Conservation (phyloP, 2,888 invertebrate species). For the Drosophila fulvimacula region DNA sequence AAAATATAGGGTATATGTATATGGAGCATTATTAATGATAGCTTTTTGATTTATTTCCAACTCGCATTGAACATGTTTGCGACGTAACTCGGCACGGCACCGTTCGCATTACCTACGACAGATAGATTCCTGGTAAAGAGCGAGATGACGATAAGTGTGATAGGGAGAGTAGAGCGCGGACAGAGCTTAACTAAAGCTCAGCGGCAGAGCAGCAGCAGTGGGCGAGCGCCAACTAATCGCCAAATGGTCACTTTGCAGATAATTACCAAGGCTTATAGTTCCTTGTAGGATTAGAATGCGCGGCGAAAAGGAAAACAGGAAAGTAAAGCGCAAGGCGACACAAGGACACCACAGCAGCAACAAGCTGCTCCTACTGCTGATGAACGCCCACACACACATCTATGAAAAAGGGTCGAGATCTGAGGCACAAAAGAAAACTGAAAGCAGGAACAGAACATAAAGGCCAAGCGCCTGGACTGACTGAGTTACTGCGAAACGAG, state of each 20-base stretch:
- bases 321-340: conserved; percentile 24
- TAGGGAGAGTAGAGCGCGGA: not conserved
- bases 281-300: conserved; percentile 71
- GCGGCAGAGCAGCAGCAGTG: conserved; percentile 19
- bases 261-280: conserved; percentile 82
- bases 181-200: conserved; percentile 22
- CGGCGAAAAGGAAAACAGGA: conserved; percentile 56
- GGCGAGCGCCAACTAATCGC: conserved; percentile 76
- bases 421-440: conserved; percentile 20
- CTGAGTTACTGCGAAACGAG: conserved; percentile 36
- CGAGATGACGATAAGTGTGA: not conserved
- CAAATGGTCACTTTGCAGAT: conserved; percentile 84
- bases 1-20: conserved; percentile 3
- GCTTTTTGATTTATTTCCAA: conserved; percentile 6
- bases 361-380: conserved; percentile 60
- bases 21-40: not conserved
- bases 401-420: conserved; percentile 68
- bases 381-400: conserved; percentile 41
- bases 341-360: conserved; percentile 18
- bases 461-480: conserved; percentile 21
- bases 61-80: conserved; percentile 22
- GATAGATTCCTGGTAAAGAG: not conserved
- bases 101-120: conserved; percentile 29
- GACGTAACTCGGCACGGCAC: conserved; percentile 14
- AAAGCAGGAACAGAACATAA: conserved; percentile 35